Conservation (phyloP, 92 coral and sea anemone species). For the Pocillopora meandrina region DNA sequence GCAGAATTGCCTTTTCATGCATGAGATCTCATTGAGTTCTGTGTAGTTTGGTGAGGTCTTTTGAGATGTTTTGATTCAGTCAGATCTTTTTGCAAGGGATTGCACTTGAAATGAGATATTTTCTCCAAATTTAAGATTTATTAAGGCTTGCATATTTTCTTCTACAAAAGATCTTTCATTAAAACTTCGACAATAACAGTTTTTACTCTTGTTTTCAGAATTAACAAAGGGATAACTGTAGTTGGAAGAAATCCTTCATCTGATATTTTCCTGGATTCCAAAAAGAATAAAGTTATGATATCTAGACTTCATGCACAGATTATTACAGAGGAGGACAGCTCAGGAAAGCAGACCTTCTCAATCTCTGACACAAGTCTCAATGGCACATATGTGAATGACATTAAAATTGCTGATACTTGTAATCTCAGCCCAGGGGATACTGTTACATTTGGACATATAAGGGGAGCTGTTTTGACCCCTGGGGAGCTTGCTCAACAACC, state of each 20-base stretch:
- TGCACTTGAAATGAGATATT: too few relatives aligned
- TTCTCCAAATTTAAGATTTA: too few relatives aligned
- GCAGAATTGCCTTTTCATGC: too few relatives aligned
- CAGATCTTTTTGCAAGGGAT: too few relatives aligned
- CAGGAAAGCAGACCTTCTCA: conserved; percentile 54
- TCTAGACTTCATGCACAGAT: conserved; percentile 95
- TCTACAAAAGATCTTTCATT: too few relatives aligned
- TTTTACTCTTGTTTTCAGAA: conserved; percentile 36
- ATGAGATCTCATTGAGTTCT: too few relatives aligned
- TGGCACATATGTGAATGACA: conserved; percentile 93
- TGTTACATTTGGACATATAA: conserved; percentile 88
- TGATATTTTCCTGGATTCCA: conserved; percentile 85
- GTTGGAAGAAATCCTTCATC: conserved; percentile 82
- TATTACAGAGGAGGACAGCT: conserved; percentile 37
- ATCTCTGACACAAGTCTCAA: conserved; percentile 90
- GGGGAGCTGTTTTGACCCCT: conserved; percentile 79
- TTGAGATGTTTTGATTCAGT: too few relatives aligned
- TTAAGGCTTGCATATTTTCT: too few relatives aligned
- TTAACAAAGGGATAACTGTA: conserved; percentile 74
- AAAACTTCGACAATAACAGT: too few relatives aligned
- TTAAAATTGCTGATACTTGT: conserved; percentile 73
- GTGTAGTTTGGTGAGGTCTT: too few relatives aligned
- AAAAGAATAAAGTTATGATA: conserved; percentile 79
- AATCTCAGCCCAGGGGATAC: conserved; percentile 81
- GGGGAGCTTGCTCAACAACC: conserved; percentile 74